Conservation (phyloP, 2,113 vertebrate genomes). For the Smithornis capensis region DNA sequence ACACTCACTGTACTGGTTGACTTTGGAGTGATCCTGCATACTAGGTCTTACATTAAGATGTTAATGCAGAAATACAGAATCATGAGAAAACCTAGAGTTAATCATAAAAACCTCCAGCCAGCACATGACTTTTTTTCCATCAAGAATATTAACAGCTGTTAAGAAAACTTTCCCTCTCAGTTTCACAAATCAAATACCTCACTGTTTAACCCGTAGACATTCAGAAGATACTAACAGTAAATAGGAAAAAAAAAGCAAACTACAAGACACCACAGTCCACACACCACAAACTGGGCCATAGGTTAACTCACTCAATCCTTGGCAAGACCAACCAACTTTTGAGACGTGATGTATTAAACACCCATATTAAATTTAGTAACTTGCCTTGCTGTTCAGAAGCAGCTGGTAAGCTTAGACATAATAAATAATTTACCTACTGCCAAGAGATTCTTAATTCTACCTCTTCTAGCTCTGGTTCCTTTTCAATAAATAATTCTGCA, state of each 20-base stretch:
- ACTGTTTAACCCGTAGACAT: not conserved
- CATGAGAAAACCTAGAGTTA: not conserved
- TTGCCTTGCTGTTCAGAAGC: not conserved
- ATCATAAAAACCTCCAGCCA: not conserved
- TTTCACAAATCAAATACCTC: not conserved
- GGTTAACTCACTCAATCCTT: not conserved
- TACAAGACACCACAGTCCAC: not conserved
- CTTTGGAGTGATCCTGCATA: not conserved
- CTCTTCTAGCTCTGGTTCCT: not conserved
- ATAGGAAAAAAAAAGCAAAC: not conserved
- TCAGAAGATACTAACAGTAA: not conserved
- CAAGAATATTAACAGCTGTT: not conserved
- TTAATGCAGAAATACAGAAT: not conserved
- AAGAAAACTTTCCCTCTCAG: not conserved
- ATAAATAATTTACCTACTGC: not conserved
- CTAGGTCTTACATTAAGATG: not conserved
- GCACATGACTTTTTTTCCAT: not conserved
- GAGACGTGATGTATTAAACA: not conserved
- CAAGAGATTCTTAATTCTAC: conserved; percentile 1
- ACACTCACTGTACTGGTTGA: not conserved
- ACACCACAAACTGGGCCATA: not conserved
- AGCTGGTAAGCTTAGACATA: not conserved
- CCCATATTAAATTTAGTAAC: not conserved
- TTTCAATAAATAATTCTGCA: conserved; percentile 7
- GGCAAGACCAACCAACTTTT: not conserved